A percentile compares a stretch with the other conserved stretches of the same genome.
Conservation (phyloP, 1,140 invertebrate genomes). For the Cotesia typhae region DNA sequence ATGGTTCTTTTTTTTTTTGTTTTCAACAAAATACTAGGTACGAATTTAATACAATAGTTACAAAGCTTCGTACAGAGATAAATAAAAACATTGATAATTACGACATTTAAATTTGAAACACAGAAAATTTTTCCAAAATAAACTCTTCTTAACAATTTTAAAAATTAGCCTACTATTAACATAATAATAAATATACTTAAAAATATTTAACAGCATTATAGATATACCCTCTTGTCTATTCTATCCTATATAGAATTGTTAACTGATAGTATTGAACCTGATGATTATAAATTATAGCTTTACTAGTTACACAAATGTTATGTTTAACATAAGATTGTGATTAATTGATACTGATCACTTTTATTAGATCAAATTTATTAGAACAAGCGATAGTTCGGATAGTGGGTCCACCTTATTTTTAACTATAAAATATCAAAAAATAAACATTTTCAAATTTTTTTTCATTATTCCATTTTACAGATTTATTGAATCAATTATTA, state of each 20-base stretch:
- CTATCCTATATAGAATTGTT: background rate
- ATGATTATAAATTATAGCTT: background rate
- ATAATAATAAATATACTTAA: background rate
- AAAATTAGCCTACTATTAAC: background rate
- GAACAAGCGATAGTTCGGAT: background rate
- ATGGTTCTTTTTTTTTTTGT: too few species aligned
- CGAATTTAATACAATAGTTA: too few species aligned
- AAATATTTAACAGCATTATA: conserved; percentile 7
- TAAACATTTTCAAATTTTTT: background rate
- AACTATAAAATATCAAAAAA: background rate
- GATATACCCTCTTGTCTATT: conserved; percentile 6
- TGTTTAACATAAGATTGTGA: too few species aligned
- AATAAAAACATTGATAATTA: too few species aligned
- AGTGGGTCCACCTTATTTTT: background rate
- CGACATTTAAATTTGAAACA: too few species aligned
- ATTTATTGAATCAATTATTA: too few species aligned
- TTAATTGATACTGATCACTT: too few species aligned
- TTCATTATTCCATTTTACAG: background rate
- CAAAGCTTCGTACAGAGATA: too few species aligned
- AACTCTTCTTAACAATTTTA: too few species aligned
- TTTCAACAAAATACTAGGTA: too few species aligned
- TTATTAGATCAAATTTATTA: background rate
- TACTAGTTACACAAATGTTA: too few species aligned
- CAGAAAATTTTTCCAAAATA: background rate
- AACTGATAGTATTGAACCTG: background rate